Evolutionary conservation across 2,797 vertebrate genomes (phyloP), one percentile per base, ranked within the genome.

Genomic region (Onychomys leucogaster): DNA sequence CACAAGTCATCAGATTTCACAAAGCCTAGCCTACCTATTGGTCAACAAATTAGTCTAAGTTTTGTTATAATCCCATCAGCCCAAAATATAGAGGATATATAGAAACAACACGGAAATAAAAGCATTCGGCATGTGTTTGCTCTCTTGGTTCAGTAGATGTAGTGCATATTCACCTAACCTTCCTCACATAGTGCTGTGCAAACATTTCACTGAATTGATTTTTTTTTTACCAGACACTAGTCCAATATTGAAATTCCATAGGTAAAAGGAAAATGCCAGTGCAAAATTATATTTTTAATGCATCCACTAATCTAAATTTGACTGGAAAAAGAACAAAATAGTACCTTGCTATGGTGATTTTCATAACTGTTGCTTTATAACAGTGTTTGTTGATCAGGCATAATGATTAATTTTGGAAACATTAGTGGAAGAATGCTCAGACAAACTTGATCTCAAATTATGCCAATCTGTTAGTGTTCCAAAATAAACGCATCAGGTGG

Each of bases 401-500:
- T 95, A 96, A 96, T 98, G 97, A 98, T 98, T 93, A 96, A 98
- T 98, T 98, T 98, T 98, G 96, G 96, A 96, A 67, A 96, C 96
- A 97, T 98, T 98, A 98, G 98, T 96, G 97, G 89, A 97, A 97
- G 90, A 96, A 96, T 98, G 98, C 98, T 97, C 97, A 96, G 97
- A 98, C 93, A 91, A 98, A 97, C 96, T 97, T 78, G 12, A 96
- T 97, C 98, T 98, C 97, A 98, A 98, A 99, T 98, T 98, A 98
- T 89, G 96, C 93, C 98, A 98, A 98, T 98, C 98, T 98, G 96
- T 97, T 37, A 94, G 98, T 98, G 97, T 98, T 98, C 98, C 98
- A 98, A 98, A 99, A 98, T 98, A 98, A 98, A 98, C 87, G 97
- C 98, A 98, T 98, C 98, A 98, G 98, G 98, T 99, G 98, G 98